Percentiles rank a stretch among this genome's conserved stretches.
These are phyloP conservation scores for Drosophila bipectinata DNA, from an alignment of 1,140 invertebrate genomes.

Conservation along the genomic window DNA sequence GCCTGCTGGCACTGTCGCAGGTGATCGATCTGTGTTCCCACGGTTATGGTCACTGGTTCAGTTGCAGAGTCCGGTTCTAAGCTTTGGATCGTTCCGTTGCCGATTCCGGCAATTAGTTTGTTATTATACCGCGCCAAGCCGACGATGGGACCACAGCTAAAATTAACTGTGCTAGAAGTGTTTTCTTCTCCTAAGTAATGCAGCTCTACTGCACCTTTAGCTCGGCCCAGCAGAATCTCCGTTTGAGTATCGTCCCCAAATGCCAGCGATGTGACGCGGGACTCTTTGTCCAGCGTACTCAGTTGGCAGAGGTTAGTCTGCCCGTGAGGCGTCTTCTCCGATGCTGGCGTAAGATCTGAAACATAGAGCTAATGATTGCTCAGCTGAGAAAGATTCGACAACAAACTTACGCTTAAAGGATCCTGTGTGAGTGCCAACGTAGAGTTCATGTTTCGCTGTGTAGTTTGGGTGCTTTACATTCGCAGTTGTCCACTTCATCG, in stretches of 20 bases:
- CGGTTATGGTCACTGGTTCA: constrained; percentile 33
- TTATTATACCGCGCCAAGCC: constrained; percentile 72
- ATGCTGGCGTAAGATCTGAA: constrained; percentile 62
- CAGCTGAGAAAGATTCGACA: background rate
- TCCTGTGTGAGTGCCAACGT: constrained; percentile 81
- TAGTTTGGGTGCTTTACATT: constrained; percentile 77
- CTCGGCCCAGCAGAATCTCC: constrained; percentile 87
- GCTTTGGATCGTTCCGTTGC: constrained; percentile 70
- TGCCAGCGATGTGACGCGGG: constrained; percentile 87
- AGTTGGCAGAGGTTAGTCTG: constrained; percentile 85
- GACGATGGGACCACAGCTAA: constrained; percentile 65
- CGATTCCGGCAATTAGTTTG: constrained; percentile 71
- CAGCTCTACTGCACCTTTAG: constrained; percentile 60
- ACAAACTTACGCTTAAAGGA: constrained; percentile 79
- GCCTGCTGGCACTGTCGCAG: constrained; percentile 84
- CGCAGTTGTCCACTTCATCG: constrained; percentile 82
- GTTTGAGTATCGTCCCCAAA: constrained; percentile 88
- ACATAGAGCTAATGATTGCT: background rate
- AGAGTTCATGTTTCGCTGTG: constrained; percentile 75
- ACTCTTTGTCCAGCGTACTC: constrained; percentile 84
- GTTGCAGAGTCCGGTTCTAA: constrained; percentile 21
- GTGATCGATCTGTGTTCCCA: constrained; percentile 74
- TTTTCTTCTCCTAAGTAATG: constrained; percentile 38
- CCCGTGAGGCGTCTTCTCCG: constrained; percentile 63
- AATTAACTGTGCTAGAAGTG: constrained; percentile 23